Evolutionary conservation across 2,797 vertebrate genomes (phyloP), one percentile per base, ranked within the genome.

Genomic region (Danio jaintianensis): DNA sequence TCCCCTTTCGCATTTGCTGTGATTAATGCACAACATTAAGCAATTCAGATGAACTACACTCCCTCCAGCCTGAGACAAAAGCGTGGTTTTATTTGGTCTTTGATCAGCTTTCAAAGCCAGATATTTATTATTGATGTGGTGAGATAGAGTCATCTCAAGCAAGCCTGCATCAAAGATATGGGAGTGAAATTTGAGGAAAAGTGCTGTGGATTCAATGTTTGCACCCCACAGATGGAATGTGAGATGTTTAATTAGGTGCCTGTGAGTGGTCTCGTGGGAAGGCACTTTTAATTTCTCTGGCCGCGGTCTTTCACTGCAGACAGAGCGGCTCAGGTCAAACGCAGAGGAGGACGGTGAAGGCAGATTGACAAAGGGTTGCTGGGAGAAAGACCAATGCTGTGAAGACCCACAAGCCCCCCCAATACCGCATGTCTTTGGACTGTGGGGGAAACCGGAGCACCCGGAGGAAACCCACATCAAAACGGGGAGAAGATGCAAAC

Each of bases 171-270:
- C 73, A 79, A 89, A 83, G 86, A 85, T 87, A 86, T 91, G 93
- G 93, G 93, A 96, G 95, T 84, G 75, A 63, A 89, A 87, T 74
- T 91, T 81, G 78, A 73, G 61, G 55, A 71, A 50, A 81, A 40
- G 83, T 78, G 0, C 22, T 63, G 61, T 72, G 67, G 36, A 59
- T 63, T 81, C 64, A 9, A 56, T 70, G 77, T 69, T 73, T 76
- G 29, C 68, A 67, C 52, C 75, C 80, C 58, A 87, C 87, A 77
- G 83, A 88, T 93, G 90, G 95, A 96, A 96, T 96, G 93, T 84
- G 68, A 90, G 89, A 73, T 90, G 88, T 94, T 95, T 96, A 96
- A 97, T 96, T 95, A 96, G 55, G 13, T 83, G 88, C 87, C 86
- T 80, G 79, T 55, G 77, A 89, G 88, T 79, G 82, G 86, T 85